Evolutionary conservation across 2,113 vertebrate genomes (phyloP).

Genomic region (Hippocampus mohnikei): DNA sequence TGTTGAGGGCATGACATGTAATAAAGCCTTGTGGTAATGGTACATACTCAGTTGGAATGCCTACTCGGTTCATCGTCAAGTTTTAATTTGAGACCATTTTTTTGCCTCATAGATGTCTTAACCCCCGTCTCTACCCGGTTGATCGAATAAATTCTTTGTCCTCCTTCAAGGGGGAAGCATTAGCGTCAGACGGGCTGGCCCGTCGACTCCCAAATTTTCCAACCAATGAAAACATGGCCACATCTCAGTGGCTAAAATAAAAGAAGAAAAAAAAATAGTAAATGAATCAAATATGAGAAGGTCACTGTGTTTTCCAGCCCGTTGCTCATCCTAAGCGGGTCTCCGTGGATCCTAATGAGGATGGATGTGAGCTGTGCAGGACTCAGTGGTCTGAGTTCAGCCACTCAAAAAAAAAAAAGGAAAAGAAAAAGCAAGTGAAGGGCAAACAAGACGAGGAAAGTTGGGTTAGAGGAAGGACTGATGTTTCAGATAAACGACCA

Average conservation of each 20-base stretch:
- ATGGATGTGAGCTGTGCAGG: slow-evolving; percentile 56
- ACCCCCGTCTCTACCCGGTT: slow-evolving; percentile 10
- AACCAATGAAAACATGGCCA: slow-evolving; percentile 31
- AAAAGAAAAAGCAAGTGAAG: slow-evolving; percentile 16
- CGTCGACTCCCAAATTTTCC: slow-evolving; percentile 18
- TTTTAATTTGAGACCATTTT: slow-evolving; percentile 28
- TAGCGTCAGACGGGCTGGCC: neutral
- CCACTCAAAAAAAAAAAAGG: slow-evolving; percentile 5
- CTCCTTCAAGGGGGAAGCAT: slow-evolving; percentile 7
- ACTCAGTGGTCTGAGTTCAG: slow-evolving; percentile 43
- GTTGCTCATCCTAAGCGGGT: slow-evolving; percentile 58
- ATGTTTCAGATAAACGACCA: slow-evolving; percentile 2
- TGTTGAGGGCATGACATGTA: slow-evolving; percentile 38
- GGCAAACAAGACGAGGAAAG: slow-evolving; percentile 37
- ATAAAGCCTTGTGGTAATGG: slow-evolving; percentile 35
- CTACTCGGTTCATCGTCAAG: slow-evolving; percentile 27
- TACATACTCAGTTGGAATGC: slow-evolving; percentile 26
- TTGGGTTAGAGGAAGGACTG: slow-evolving; percentile 21
- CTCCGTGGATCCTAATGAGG: slow-evolving; percentile 55
- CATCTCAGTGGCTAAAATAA: slow-evolving; percentile 32
- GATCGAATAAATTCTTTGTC: slow-evolving; percentile 15
- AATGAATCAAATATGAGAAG: slow-evolving; percentile 64
- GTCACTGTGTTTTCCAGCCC: slow-evolving; percentile 62
- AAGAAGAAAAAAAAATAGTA: slow-evolving; percentile 48
- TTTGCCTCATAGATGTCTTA: slow-evolving; percentile 22